Base-by-base conservation (phyloP, 2,888 invertebrate genomes). In the Metalampra italica region DNA sequence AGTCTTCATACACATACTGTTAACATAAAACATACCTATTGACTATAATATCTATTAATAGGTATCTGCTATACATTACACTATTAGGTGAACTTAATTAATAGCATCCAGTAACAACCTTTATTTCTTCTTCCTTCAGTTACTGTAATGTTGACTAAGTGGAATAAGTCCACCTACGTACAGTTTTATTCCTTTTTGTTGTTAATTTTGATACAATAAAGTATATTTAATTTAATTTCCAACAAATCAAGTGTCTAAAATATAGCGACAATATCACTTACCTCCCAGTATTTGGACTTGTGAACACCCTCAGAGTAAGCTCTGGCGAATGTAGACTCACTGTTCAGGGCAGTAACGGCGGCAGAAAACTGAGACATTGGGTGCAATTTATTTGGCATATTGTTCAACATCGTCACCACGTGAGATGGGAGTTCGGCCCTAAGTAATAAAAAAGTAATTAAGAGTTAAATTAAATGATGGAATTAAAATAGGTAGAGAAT, bases 351-450 rank as follows among this genome's bases (percentile, higher is more conserved):
- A 13, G 97, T 97, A 60, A 97, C 93, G 29, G 98, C 98, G 1
- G 97, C 95, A 29, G 95, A 94, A 76, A 98, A 94, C 87, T 98
- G 98, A 0, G 97, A 94, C 98, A 98, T 98, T 1, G 98, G 98
- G 77, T 98, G 98, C 50, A 98, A 90, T 67, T 93, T 92, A 68
- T 92, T 91, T 12, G 98, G 98, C 86, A 98, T 94, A 83, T 96
- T 96, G 90, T 97, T 97, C 66, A 98, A 90, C 91, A 98, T 94
- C 43, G 95, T 95, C 46, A 96, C 97, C n/a, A 98, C 96, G 82
- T 98, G 98, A 29, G 95, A 90, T 7, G 98, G 98, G 12, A 98
- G 86, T 65, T 95, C 94, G n/a, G 98, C 97, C 71, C 97, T 93
- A 47, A 5, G 43, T 3, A 14, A 32, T 37, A 22, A 8, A 43